A percentile compares a stretch with the other conserved stretches of the same genome.
These are phyloP conservation scores for Hemicordylus capensis DNA, from an alignment of 2,113 vertebrate species.

Conservation along the genomic window DNA sequence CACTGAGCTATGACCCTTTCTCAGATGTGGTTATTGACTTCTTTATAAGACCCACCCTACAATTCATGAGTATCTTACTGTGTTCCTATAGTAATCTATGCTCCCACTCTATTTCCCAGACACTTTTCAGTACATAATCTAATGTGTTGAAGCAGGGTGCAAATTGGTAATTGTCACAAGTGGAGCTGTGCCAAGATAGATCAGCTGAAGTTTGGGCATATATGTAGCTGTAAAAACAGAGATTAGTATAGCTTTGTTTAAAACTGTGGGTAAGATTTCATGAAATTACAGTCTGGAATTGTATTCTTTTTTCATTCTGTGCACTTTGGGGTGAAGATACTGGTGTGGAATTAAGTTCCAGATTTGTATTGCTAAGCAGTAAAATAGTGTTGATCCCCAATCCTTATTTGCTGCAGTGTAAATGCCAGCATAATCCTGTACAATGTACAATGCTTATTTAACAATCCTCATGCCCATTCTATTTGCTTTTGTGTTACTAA, in stretches of 20 bases:
- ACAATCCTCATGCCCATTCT: neutral
- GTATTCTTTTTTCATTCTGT: neutral
- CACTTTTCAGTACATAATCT: too few species aligned
- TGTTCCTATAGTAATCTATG: too few species aligned
- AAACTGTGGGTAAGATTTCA: neutral
- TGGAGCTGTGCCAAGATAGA: neutral
- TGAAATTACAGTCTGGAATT: neutral
- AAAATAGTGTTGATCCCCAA: neutral
- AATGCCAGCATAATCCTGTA: neutral
- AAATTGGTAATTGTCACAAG: neutral
- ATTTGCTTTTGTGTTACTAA: neutral
- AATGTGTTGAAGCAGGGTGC: neutral
- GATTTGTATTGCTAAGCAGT: neutral
- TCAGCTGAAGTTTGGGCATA: neutral
- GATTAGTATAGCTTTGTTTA: neutral
- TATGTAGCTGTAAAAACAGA: neutral
- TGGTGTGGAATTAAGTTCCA: neutral
- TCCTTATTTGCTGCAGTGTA: neutral
- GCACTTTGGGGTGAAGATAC: neutral
- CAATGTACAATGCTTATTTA: neutral
- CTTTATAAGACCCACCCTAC: neutral
- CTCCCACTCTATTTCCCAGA: too few species aligned
- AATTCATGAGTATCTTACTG: neutral
- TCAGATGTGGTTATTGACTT: neutral
- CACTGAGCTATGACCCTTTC: neutral